Evolutionary conservation across 2,113 vertebrate species (phyloP), one percentile per base, ranked within the genome.

Genomic region (Hemicordylus capensis): DNA sequence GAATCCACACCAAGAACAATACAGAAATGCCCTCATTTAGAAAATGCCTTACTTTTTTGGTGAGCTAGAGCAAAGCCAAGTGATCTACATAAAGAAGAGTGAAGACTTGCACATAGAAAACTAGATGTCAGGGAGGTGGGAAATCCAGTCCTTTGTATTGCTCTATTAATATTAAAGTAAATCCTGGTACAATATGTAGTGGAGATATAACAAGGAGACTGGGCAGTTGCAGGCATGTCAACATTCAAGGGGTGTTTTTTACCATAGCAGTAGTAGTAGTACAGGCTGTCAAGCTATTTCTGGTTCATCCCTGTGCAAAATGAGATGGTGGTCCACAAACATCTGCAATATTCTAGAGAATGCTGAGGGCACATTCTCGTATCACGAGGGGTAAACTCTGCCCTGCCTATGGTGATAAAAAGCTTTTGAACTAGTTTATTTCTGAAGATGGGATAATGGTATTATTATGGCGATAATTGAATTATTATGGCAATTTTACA

Each of bases 1-100:
- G 84, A 3, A 51, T 31, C 26, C 28, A 39, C 64, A 88, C 90
- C 90, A 70, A 87, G 87, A 81, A 84, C 10, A 80, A 72, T 34
- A 51, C n/a, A 86, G 78, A 69, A 58, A 75, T 51, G 85, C 54
- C 67, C 85, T 70, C 88, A 44, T 34, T 85, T 85, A 69, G 67
- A 84, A 54, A 89, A 88, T 76, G 1, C 8, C 87, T 64, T 89
- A 42, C 28, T 54, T 75, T 86, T 54, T 54, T 56, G 20, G 15
- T 66, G 42, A 22, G 44, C 5, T 7, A 51, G 17, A 48, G 59
- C 42, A 80, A 64, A 64, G 8, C 20, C 61, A 39, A 39, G 34
- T 17, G 63, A 28, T 64, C 61, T n/a, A 12, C 10, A n/a, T 28
- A 64, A 20, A 74, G 6, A 76, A 19, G 31, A 20, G 3, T n/a